Conservation (phyloP, 2,113 vertebrate genomes). For the Onychostoma macrolepis region DNA sequence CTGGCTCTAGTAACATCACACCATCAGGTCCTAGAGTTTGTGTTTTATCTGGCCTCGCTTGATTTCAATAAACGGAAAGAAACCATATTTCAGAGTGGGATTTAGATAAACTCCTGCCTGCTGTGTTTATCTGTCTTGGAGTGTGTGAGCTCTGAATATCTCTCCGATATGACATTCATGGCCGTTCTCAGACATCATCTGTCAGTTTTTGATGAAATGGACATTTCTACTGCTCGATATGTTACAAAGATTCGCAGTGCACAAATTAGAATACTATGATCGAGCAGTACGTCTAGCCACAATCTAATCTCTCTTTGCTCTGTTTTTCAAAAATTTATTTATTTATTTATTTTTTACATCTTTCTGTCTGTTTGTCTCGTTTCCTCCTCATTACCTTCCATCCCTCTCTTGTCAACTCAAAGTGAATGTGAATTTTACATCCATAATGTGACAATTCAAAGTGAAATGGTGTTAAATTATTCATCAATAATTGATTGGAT, state of each 20-base stretch:
- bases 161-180: not conserved
- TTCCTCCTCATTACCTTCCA: not conserved
- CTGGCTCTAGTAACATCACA: conserved; percentile 3
- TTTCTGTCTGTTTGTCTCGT: not conserved
- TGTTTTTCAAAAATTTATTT: too few species aligned
- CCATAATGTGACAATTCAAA: not conserved
- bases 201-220: conserved; percentile 5
- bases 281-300: not conserved
- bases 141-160: not conserved
- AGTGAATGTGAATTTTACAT: not conserved
- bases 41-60: conserved; percentile 15
- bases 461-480: not conserved
- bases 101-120: conserved; percentile 43
- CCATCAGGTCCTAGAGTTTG: conserved; percentile 10
- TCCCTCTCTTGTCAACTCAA: not conserved
- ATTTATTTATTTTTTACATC: too few species aligned
- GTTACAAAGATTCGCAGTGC: not conserved
- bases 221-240: conserved; percentile 9
- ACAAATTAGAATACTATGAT: not conserved
- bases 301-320: not conserved
- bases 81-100: conserved; percentile 35
- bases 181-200: not conserved
- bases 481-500: not conserved
- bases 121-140: conserved; percentile 36
- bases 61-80: conserved; percentile 37